phyloP scores from a whole-genome alignment of 1,140 invertebrate genomes.

The Plutomurus gul region DNA sequence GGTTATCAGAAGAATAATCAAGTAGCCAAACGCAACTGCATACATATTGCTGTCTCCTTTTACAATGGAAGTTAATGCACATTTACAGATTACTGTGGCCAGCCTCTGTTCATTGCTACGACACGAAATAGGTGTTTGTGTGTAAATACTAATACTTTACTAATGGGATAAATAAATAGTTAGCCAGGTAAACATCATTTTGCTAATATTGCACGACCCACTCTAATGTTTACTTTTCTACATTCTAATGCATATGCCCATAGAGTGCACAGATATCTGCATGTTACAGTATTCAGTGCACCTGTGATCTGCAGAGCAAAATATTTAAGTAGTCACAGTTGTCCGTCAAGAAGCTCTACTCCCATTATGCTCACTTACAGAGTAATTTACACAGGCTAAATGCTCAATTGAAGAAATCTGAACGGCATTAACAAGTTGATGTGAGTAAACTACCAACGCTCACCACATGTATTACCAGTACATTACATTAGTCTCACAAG shows the following conservation, averaged over 20 bases:
- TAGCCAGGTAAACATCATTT: too few species aligned
- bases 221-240: too few species aligned
- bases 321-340: slow-evolving; percentile 7
- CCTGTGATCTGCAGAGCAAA: too few species aligned
- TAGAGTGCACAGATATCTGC: too few species aligned
- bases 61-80: background rate
- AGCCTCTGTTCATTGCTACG: too few species aligned
- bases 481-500: slow-evolving; percentile 43
- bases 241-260: too few species aligned
- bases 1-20: background rate
- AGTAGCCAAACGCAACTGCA: background rate
- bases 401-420: slow-evolving; percentile 38
- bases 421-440: background rate
- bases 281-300: too few species aligned
- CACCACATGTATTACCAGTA: slow-evolving; percentile 19
- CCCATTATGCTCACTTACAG: slow-evolving; percentile 44
- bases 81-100: too few species aligned
- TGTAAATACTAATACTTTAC: background rate
- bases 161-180: background rate
- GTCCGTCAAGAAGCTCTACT: slow-evolving; percentile 14
- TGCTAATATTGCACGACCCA: too few species aligned
- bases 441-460: background rate
- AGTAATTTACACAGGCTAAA: slow-evolving; percentile 41
- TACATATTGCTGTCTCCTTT: background rate
- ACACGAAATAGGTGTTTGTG: too few species aligned